Base-by-base conservation (phyloP, 2,888 invertebrate genomes). In the Argyra leucocephala region DNA sequence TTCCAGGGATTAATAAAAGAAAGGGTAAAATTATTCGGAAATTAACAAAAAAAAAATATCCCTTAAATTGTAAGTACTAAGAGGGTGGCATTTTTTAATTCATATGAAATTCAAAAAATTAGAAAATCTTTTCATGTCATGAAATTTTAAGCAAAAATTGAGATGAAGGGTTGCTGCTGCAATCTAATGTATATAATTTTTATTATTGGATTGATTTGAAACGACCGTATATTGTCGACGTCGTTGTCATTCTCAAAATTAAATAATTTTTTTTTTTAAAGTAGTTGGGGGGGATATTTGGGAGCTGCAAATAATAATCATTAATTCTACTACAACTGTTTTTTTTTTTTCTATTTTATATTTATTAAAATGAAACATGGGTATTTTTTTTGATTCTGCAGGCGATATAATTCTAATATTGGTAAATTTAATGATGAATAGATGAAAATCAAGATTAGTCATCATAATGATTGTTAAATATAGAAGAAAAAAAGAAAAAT, bases 191-290 rank as follows among this genome's bases (percentile, higher is more conserved):
- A 37, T 3, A 37, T 37, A 37, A 3, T 37, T 26, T 26, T 26
- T 31, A 48, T 48, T 48, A 48, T 48, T 48, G 48, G 48, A 48
- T 48, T 48, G 48, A 48, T 48, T 48, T 48, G 31, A 31, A 31
- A 12, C 31, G 7, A 12, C 31, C 31, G 12, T 26, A 26, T 26
- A 26, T 31, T 48, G 48, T 18, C 48, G 48, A 15, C 48, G 12
- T 6, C 31, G 48, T 48, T 26, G n/a, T 48, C 48, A 48, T 48
- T 48, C 18, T 18, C 15, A 15, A 48, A 48, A 48, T 48, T 48
- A 48, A 48, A 48, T 18, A 48, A 48, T 37, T 37, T n/a, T 48
- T 18, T 48, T 18, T 48, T 18, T 18, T 18, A 18, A 48, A 18
- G 2, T 48, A 2, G 18, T 48, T 9, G 48, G 48, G 9, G 15